Conservation (phyloP, 2,888 invertebrate species). For the Pammene aurita region DNA sequence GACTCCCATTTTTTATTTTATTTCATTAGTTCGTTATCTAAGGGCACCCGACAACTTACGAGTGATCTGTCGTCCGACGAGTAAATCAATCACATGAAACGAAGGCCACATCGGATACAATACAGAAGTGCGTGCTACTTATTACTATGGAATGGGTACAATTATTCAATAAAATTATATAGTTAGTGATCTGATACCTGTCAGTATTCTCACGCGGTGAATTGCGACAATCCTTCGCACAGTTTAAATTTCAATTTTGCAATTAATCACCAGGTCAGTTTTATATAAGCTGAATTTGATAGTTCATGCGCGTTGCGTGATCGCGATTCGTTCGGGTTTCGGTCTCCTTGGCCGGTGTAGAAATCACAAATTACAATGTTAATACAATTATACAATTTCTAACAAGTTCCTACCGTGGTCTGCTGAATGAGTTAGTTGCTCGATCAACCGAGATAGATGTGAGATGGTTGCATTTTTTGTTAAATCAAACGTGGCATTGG, state of each 20-base stretch:
- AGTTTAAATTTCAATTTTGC: slow-evolving; percentile 38
- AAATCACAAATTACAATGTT: slow-evolving; percentile 39
- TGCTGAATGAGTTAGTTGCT: slow-evolving; percentile 3
- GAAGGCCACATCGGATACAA: too few relatives aligned
- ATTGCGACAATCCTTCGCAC: slow-evolving; percentile 22
- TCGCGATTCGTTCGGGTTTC: slow-evolving; percentile 38
- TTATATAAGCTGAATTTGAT: slow-evolving; percentile 41
- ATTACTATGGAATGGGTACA: not conserved
- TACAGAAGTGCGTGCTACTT: too few relatives aligned
- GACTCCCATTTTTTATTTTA: too few relatives aligned
- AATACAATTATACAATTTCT: slow-evolving; percentile 33
- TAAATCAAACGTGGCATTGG: slow-evolving; percentile 19
- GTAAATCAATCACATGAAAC: too few relatives aligned
- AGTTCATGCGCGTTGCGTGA: slow-evolving; percentile 41
- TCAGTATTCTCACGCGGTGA: slow-evolving; percentile 11
- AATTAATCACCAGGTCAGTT: slow-evolving; percentile 35
- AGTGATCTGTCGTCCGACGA: too few relatives aligned
- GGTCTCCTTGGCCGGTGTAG: slow-evolving; percentile 37
- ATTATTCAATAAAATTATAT: slow-evolving; percentile 10
- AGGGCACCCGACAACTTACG: too few relatives aligned
- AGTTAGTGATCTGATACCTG: slow-evolving; percentile 1
- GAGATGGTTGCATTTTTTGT: slow-evolving; percentile 17
- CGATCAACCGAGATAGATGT: slow-evolving; percentile 11
- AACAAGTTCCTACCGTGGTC: slow-evolving; percentile 27
- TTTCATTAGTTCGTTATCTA: too few relatives aligned